Percentiles rank a stretch among this genome's conserved stretches.
Evolutionary conservation across 2,888 invertebrate genomes (phyloP).

Genomic region (Lasioglossum marginatum): DNA sequence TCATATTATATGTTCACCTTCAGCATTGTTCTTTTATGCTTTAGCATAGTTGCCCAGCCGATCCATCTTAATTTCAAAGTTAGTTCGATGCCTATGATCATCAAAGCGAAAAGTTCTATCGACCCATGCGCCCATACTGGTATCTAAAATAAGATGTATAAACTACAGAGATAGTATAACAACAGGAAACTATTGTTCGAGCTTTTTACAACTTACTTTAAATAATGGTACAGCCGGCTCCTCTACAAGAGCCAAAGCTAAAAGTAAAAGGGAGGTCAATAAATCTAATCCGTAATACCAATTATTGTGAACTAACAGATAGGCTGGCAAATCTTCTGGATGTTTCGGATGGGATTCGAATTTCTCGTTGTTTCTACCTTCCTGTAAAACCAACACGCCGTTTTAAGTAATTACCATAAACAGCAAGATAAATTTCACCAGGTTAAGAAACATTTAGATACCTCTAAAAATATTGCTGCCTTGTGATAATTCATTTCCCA

Average conservation of each 20-base stretch:
- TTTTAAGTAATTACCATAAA: neutral
- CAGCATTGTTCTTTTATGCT: slow-evolving; percentile 93
- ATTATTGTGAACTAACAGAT: slow-evolving; percentile 93
- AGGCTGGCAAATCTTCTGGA: slow-evolving; percentile 93
- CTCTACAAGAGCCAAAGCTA: slow-evolving; percentile 92
- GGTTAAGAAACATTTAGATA: slow-evolving; percentile 77
- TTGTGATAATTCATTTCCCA: slow-evolving; percentile 97
- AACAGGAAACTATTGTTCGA: neutral
- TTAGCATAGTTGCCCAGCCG: slow-evolving; percentile 92
- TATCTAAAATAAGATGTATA: slow-evolving; percentile 84
- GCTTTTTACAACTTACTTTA: slow-evolving; percentile 84
- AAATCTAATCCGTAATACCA: slow-evolving; percentile 95
- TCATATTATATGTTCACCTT: slow-evolving; percentile 87
- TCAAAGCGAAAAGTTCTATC: slow-evolving; percentile 91
- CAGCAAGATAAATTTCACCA: neutral
- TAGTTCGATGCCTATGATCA: slow-evolving; percentile 91
- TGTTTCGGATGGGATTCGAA: slow-evolving; percentile 95
- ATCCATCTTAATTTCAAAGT: slow-evolving; percentile 94
- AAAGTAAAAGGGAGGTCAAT: slow-evolving; percentile 90
- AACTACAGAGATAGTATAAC: slow-evolving; percentile 1
- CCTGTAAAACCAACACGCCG: slow-evolving; percentile 85
- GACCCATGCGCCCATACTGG: slow-evolving; percentile 93
- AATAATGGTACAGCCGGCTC: slow-evolving; percentile 92
- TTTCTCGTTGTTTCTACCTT: slow-evolving; percentile 96
- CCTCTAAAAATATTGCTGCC: slow-evolving; percentile 94